Evolutionary conservation across 2,113 vertebrate species (phyloP).

Genomic region (Rhinolophus ferrumequinum): DNA sequence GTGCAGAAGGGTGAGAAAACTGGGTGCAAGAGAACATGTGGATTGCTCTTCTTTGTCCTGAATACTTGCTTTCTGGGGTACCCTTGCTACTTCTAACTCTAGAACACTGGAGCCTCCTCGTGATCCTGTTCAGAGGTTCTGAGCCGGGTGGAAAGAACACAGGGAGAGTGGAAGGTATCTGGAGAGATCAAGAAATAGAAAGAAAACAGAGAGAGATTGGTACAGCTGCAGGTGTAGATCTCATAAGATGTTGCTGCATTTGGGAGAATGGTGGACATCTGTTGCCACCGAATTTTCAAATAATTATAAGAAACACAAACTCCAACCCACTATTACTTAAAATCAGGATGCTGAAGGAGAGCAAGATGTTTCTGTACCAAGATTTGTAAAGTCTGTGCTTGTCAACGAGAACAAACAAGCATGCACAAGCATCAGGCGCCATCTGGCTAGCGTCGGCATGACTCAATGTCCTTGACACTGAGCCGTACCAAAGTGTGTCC

Average conservation of each 20-base stretch:
- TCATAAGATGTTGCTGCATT: neutral
- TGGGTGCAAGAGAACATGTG: rapidly evolving
- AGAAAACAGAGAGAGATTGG: neutral
- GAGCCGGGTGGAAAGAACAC: neutral
- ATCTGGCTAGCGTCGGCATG: neutral
- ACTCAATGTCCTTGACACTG: neutral
- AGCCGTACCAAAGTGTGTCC: neutral
- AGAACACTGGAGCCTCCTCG: neutral
- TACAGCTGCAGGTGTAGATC: neutral
- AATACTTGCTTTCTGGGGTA: neutral
- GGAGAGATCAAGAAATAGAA: neutral
- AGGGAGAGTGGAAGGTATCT: neutral
- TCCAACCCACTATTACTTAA: neutral
- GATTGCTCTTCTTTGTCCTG: neutral
- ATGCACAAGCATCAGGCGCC: neutral
- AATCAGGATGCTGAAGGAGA: neutral
- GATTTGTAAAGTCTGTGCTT: neutral
- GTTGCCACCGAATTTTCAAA: neutral
- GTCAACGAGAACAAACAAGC: neutral
- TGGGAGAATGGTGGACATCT: rapidly evolving
- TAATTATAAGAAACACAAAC: neutral
- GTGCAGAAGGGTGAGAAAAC: neutral
- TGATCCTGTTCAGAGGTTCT: neutral
- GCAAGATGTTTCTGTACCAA: neutral
- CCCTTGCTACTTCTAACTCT: neutral